These are phyloP conservation scores for Blastomussa wellsi DNA, from an alignment of 92 coral and sea anemone species.

Conservation along the genomic window DNA sequence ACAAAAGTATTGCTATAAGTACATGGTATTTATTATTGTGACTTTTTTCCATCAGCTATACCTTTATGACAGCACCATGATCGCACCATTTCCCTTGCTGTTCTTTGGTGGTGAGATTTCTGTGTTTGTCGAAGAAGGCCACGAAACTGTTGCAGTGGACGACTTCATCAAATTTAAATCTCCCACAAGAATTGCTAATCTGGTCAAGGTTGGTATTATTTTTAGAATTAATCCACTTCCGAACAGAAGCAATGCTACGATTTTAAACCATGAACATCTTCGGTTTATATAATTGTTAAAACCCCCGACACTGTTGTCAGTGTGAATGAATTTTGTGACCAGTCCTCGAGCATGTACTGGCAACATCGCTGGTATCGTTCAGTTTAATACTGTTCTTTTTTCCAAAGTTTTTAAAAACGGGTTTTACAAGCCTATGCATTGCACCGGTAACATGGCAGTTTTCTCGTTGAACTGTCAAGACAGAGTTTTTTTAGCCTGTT, in stretches of 20 bases:
- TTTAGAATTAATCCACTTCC: background rate
- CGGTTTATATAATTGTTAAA: too few relatives aligned
- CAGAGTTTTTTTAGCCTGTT: too few relatives aligned
- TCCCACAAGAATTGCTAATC: conserved; percentile 80
- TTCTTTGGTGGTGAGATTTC: conserved; percentile 97
- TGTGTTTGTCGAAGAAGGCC: conserved; percentile 78
- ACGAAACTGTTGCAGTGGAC: conserved; percentile 87
- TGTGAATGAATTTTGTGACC: too few relatives aligned
- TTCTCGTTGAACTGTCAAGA: too few relatives aligned
- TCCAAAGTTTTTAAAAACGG: too few relatives aligned
- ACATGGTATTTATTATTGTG: background rate
- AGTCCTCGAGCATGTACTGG: too few relatives aligned
- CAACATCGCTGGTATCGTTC: too few relatives aligned
- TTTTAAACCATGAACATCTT: background rate
- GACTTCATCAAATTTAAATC: conserved; percentile 88
- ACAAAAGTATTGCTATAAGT: background rate
- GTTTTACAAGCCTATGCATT: too few relatives aligned
- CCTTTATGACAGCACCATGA: conserved; percentile 90
- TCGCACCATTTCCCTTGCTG: conserved; percentile 87
- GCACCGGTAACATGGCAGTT: too few relatives aligned
- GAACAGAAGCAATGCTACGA: background rate
- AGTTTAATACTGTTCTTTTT: too few relatives aligned
- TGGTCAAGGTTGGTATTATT: conserved; percentile 79
- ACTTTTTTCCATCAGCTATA: conserved; percentile 59
- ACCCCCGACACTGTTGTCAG: too few relatives aligned